Percentiles rank a stretch among this genome's conserved stretches.
Conservation (phyloP, 2,797 vertebrate genomes). For the Gymnothorax javanicus region DNA sequence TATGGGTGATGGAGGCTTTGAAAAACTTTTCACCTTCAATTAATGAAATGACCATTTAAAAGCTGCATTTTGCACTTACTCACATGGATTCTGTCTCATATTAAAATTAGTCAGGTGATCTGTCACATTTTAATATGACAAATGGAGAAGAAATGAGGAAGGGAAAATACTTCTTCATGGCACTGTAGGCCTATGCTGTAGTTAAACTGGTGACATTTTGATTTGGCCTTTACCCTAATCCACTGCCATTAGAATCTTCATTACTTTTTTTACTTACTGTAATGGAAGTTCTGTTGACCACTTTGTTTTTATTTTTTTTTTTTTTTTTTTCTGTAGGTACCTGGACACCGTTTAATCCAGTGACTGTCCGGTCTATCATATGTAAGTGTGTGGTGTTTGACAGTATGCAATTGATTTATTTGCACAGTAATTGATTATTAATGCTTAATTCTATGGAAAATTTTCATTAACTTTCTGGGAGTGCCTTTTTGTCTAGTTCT, state of each 20-base stretch:
- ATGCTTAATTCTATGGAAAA: constrained; percentile 52
- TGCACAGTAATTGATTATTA: constrained; percentile 25
- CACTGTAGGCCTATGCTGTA: no score
- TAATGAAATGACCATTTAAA: no score
- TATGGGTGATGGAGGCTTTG: no score
- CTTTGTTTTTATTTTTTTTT: constrained; percentile 24
- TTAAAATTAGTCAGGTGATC: no score
- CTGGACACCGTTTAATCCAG: constrained; percentile 97
- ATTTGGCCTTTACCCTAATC: background rate
- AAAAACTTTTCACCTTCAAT: no score
- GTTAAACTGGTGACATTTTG: background rate
- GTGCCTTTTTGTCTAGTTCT: constrained; percentile 25
- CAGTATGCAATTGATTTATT: background rate
- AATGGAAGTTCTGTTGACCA: background rate
- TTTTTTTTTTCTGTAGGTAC: constrained; percentile 79
- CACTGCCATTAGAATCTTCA: background rate
- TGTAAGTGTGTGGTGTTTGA: constrained; percentile 76
- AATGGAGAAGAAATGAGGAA: no score
- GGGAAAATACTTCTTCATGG: no score
- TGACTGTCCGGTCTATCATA: constrained; percentile 93
- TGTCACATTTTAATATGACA: no score
- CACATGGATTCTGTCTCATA: no score
- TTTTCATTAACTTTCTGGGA: constrained; percentile 35
- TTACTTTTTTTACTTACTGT: background rate
- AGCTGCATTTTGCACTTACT: no score